Percentiles rank a stretch among this genome's conserved stretches.
Conservation (phyloP, 2,888 invertebrate species). For the Andrena dorsata region DNA sequence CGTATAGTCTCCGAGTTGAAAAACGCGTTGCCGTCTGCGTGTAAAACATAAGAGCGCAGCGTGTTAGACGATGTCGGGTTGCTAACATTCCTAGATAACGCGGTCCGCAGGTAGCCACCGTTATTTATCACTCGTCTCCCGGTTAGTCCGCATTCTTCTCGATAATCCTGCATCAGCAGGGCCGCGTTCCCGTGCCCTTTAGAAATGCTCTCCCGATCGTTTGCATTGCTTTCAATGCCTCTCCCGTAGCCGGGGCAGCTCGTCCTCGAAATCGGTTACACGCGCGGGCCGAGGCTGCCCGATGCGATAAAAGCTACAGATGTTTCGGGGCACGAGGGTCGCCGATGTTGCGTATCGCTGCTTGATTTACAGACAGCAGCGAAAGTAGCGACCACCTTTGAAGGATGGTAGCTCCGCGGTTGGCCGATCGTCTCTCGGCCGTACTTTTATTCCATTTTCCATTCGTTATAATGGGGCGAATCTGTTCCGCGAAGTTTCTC, state of each 20-base stretch:
- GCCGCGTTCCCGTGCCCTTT: constrained; percentile 65
- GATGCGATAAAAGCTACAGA: constrained; percentile 34
- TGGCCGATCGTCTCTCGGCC: background rate
- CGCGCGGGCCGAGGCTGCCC: constrained; percentile 10
- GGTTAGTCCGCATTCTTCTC: constrained; percentile 75
- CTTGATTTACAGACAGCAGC: constrained; percentile 9
- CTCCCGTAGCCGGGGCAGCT: constrained; percentile 40
- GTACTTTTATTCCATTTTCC: background rate
- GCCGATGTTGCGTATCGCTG: constrained; percentile 18
- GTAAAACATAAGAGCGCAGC: constrained; percentile 54
- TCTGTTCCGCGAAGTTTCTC: background rate
- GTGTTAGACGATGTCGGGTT: constrained; percentile 38
- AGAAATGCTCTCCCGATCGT: constrained; percentile 69
- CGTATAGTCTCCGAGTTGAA: background rate
- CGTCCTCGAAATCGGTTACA: constrained; percentile 50
- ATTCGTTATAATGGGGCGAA: background rate
- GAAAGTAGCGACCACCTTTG: constrained; percentile 10
- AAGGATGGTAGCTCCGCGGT: background rate
- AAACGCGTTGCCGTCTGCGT: constrained; percentile 36
- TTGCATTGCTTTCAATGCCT: constrained; percentile 45
- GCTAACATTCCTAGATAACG: constrained; percentile 72
- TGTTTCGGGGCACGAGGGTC: constrained; percentile 19
- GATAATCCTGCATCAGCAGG: constrained; percentile 68
- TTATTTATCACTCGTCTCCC: constrained; percentile 75
- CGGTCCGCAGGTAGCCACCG: constrained; percentile 67